A percentile compares a stretch with the other conserved stretches of the same genome.
These are phyloP conservation scores for Anarrhichthys ocellatus DNA, from an alignment of 2,113 vertebrate species.

Conservation along the genomic window DNA sequence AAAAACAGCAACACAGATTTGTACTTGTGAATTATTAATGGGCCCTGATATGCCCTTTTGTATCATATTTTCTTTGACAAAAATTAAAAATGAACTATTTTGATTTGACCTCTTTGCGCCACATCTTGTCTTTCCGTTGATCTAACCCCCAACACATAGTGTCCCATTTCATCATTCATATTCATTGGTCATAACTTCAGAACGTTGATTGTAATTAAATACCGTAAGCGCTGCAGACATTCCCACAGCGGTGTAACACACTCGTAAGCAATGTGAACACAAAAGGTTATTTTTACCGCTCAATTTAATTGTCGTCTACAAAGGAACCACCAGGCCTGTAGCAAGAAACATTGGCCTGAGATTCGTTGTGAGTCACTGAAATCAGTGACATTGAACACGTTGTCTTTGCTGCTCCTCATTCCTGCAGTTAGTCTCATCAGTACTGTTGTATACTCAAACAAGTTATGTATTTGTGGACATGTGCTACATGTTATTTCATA, in stretches of 20 bases:
- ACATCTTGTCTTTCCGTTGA: not conserved
- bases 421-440: not conserved
- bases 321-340: not conserved
- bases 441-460: not conserved
- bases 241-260: not conserved
- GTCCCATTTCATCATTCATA: not conserved
- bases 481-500: not conserved
- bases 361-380: not conserved
- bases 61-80: constrained; percentile 61
- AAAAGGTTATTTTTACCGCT: not conserved
- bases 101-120: constrained; percentile 23
- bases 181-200: not conserved
- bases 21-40: constrained; percentile 54
- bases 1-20: constrained; percentile 35
- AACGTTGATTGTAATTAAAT: not conserved
- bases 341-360: not conserved
- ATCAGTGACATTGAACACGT: not conserved
- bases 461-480: not conserved
- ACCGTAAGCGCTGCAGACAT: not conserved
- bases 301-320: not conserved
- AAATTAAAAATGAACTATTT: constrained; percentile 69
- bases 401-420: not conserved
- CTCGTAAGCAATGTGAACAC: not conserved
- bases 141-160: not conserved
- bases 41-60: constrained; percentile 55